Percentiles rank a stretch among this genome's conserved stretches.
Evolutionary conservation across 92 coral and sea anemone species (phyloP).

Genomic region (Heteractis magnifica): DNA sequence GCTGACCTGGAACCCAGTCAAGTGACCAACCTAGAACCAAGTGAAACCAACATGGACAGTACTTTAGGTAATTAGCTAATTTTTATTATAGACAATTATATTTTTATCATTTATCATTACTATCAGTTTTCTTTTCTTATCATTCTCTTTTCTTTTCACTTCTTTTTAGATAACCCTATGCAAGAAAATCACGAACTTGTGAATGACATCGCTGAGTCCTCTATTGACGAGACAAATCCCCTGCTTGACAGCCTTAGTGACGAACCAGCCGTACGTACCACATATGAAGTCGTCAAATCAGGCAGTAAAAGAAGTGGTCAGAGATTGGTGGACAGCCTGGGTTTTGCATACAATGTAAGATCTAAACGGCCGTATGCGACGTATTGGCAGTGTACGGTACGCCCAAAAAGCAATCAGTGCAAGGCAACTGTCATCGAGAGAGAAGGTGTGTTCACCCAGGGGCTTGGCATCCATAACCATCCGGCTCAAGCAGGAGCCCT

Average conservation of each 20-base stretch:
- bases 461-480: constrained; percentile 41
- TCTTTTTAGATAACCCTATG: too few relatives aligned
- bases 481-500: constrained; percentile 31
- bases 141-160: too few relatives aligned
- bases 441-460: constrained; percentile 39
- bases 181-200: too few relatives aligned
- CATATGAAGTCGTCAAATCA: not conserved
- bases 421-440: constrained; percentile 47
- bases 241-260: not conserved
- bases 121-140: too few relatives aligned
- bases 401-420: constrained; percentile 44
- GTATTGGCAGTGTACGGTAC: constrained; percentile 63
- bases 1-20: too few relatives aligned
- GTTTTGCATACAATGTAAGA: constrained; percentile 21
- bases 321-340: constrained; percentile 38
- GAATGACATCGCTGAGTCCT: too few relatives aligned
- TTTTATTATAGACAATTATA: too few relatives aligned
- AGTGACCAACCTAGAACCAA: too few relatives aligned
- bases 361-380: constrained; percentile 22
- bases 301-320: constrained; percentile 21
- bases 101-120: too few relatives aligned
- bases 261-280: not conserved
- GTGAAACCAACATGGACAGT: too few relatives aligned
- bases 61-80: too few relatives aligned
- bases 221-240: too few relatives aligned